Base-by-base conservation (phyloP, 2,797 vertebrate genomes). In the Dicrostonyx torquatus region DNA sequence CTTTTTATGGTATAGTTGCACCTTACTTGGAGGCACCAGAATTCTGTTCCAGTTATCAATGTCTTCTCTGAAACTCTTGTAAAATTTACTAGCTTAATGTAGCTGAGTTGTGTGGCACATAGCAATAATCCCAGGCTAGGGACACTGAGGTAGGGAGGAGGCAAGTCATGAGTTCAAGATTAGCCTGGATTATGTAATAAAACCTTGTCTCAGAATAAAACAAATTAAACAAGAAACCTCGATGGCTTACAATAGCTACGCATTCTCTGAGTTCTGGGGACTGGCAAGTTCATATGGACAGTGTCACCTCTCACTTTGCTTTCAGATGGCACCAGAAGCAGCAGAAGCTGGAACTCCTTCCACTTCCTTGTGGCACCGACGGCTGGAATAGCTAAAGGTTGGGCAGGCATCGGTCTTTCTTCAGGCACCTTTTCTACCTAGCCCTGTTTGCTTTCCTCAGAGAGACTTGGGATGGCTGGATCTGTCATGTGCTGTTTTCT, bases 1-100 rank as follows among this genome's bases (percentile, higher is more conserved):
- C 66, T 91, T 76, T 95, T 94, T 95, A 88, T 82, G 62, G 70
- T 89, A 87, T 9, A 89, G 76, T 45, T 87, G 62, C 37, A 80
- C 17, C 60, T 95, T 80, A 70, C 68, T 91, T 91, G 50, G 53
- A 53, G 62, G 24, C 53, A 93, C 45, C 55, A 77, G 68, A 84
- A 83, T 94, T 93, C 40, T 87, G 45, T 84, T 80, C 31, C 76
- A 87, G 12, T 72, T 87, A 94, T 86, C 48, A 94, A 84, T 45
- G 89, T 62, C 48, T 89, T 64, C 77, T 95, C 85, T 45, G 77
- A 91, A 94, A 79, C 18, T 85, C 70, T 80, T 60, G 70, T 60
- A 82, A 86, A 95, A 94, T 3, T 31, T 53, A 83, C 14, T 29
- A 31, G 43, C 48, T 72, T 72, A 26, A n/a, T 37, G 43, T 66